These are phyloP conservation scores for Eupristina koningsbergeri DNA, from an alignment of 1,140 invertebrate genomes.

Conservation along the genomic window DNA sequence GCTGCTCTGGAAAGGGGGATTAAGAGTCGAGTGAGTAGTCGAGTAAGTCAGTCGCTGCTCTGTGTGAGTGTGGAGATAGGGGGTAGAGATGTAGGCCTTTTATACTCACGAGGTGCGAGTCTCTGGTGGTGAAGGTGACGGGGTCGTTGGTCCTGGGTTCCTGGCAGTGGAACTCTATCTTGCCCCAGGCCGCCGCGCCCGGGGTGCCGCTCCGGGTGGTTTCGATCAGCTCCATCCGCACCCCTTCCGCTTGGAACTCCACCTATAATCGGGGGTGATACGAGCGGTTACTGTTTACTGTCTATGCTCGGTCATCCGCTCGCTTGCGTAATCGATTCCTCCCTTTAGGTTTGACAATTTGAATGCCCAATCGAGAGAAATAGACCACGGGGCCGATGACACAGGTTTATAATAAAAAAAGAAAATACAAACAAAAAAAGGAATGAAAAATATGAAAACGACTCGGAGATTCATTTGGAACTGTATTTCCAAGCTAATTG, in stretches of 20 bases:
- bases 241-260: slow-evolving; percentile 91
- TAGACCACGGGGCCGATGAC: neutral
- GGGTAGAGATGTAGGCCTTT: neutral
- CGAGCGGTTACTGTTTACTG: too few species aligned
- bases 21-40: slow-evolving; percentile 1
- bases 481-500: too few species aligned
- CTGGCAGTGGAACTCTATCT: slow-evolving; percentile 91
- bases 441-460: too few species aligned
- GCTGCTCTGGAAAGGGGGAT: neutral
- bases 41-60: slow-evolving; percentile 2
- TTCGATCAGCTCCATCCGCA: slow-evolving; percentile 90
- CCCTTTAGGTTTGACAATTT: neutral
- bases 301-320: neutral
- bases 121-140: slow-evolving; percentile 91
- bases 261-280: slow-evolving; percentile 81
- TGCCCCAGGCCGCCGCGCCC: slow-evolving; percentile 89
- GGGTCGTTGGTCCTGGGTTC: slow-evolving; percentile 89
- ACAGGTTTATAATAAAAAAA: neutral
- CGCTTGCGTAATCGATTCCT: neutral
- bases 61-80: slow-evolving; percentile 13
- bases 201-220: slow-evolving; percentile 88
- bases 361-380: neutral
- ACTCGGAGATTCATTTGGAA: too few species aligned
- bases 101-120: slow-evolving; percentile 87
- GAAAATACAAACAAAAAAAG: too few species aligned